Percentiles rank a stretch among this genome's conserved stretches.
Evolutionary conservation across 2,888 invertebrate genomes (phyloP).

Genomic region (Drosophila paucipuncta): DNA sequence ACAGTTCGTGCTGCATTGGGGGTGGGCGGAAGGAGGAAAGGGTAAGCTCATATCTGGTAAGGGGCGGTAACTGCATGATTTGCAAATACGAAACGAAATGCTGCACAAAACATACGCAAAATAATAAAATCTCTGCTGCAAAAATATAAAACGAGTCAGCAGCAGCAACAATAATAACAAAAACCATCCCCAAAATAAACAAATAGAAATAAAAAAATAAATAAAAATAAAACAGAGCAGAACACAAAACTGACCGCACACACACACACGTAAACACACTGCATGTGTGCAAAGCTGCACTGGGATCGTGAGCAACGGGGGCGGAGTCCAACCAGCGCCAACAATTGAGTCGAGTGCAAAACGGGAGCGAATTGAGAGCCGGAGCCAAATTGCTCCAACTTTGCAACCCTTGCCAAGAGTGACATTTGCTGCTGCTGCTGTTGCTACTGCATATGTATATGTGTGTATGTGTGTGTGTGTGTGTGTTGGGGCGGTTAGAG

Average conservation of each 20-base stretch:
- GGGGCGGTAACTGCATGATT: slow-evolving; percentile 45
- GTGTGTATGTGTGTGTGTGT: slow-evolving; percentile 22
- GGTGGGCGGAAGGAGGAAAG: neutral
- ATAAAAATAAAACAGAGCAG: slow-evolving; percentile 22
- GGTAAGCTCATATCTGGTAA: neutral
- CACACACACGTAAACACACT: slow-evolving; percentile 22
- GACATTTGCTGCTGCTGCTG: slow-evolving; percentile 5
- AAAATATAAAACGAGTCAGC: slow-evolving; percentile 58
- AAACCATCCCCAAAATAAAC: slow-evolving; percentile 38
- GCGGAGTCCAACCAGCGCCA: slow-evolving; percentile 62
- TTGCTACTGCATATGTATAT: slow-evolving; percentile 1
- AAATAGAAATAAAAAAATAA: slow-evolving; percentile 23
- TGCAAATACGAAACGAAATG: slow-evolving; percentile 51
- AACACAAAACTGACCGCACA: slow-evolving; percentile 50
- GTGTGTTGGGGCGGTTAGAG: slow-evolving; percentile 31
- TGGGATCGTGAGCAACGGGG: slow-evolving; percentile 53
- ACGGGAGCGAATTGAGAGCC: slow-evolving; percentile 31
- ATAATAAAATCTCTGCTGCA: slow-evolving; percentile 69
- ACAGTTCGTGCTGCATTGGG: slow-evolving; percentile 18
- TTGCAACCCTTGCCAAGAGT: slow-evolving; percentile 54
- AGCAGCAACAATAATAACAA: slow-evolving; percentile 25
- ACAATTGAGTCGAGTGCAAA: slow-evolving; percentile 56
- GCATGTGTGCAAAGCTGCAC: slow-evolving; percentile 37
- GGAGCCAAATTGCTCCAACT: slow-evolving; percentile 40
- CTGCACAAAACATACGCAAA: slow-evolving; percentile 54